A percentile compares a stretch with the other conserved stretches of the same genome.
Evolutionary conservation across 2,888 invertebrate species (phyloP).

Genomic region (Rhagonycha fulva): DNA sequence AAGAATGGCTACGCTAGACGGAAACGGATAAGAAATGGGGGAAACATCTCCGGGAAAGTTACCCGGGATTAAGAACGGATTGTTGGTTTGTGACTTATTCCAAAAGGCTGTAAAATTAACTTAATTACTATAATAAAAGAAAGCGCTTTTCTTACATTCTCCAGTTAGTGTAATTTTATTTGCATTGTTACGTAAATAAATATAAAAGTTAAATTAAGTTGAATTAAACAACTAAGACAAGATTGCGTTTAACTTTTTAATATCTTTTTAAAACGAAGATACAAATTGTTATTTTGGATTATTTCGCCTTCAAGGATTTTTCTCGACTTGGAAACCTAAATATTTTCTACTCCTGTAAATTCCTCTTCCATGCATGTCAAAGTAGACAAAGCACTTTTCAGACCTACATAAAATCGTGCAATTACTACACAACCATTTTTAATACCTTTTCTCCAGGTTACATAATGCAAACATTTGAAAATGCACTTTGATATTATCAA

Average conservation of each 20-base stretch:
- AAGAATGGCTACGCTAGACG: constrained; percentile 33
- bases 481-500: not conserved
- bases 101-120: constrained; percentile 50
- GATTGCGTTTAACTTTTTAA: constrained; percentile 34
- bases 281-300: not conserved
- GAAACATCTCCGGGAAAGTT: constrained; percentile 37
- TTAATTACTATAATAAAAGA: constrained; percentile 49
- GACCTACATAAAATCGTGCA: not conserved
- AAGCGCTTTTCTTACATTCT: constrained; percentile 41
- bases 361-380: not conserved
- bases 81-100: constrained; percentile 50
- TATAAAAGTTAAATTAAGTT: constrained; percentile 36
- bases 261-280: not conserved
- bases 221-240: constrained; percentile 33
- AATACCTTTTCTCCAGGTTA: not conserved
- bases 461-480: not conserved
- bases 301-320: not conserved
- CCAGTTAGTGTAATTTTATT: constrained; percentile 39
- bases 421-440: not conserved
- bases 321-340: not conserved
- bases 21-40: constrained; percentile 40
- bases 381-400: not conserved
- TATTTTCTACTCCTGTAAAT: not conserved
- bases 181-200: constrained; percentile 26
- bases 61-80: constrained; percentile 47